Percentiles rank a stretch among this genome's conserved stretches.
Evolutionary conservation across 2,797 vertebrate genomes (phyloP).

Genomic region (Pseudopleuronectes americanus): DNA sequence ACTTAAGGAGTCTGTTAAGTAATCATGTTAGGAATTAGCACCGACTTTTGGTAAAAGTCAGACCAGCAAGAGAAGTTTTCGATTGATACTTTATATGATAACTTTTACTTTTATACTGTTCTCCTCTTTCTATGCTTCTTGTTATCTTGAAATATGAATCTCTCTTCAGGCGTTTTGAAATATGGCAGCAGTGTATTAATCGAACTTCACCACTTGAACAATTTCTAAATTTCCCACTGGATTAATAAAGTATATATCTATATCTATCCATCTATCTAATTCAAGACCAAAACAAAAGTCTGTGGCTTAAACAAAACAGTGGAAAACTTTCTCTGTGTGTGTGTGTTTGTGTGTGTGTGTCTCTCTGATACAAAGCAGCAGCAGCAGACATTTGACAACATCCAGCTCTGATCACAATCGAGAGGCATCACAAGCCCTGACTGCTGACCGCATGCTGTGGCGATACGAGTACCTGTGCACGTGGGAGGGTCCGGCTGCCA

Average conservation of each 20-base stretch:
- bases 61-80: constrained; percentile 2
- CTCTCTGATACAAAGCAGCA: too few relatives aligned
- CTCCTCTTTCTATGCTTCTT: background rate
- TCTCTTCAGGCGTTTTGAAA: background rate
- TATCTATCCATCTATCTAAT: too few relatives aligned
- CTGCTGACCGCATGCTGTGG: background rate
- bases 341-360: too few relatives aligned
- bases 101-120: background rate
- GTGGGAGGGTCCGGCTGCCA: constrained; percentile 97
- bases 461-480: constrained; percentile 80
- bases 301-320: background rate
- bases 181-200: background rate
- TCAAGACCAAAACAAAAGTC: background rate
- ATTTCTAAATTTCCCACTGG: too few relatives aligned
- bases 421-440: background rate
- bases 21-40: constrained; percentile 48
- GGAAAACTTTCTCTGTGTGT: background rate
- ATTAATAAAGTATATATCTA: too few relatives aligned
- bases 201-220: background rate
- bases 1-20: constrained; percentile 63
- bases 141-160: background rate
- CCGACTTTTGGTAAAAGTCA: constrained; percentile 43
- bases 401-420: background rate
- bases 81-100: background rate
- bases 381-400: constrained; percentile 1